Evolutionary conservation across 2,113 vertebrate species (phyloP).

Genomic region (Plotosus lineatus): DNA sequence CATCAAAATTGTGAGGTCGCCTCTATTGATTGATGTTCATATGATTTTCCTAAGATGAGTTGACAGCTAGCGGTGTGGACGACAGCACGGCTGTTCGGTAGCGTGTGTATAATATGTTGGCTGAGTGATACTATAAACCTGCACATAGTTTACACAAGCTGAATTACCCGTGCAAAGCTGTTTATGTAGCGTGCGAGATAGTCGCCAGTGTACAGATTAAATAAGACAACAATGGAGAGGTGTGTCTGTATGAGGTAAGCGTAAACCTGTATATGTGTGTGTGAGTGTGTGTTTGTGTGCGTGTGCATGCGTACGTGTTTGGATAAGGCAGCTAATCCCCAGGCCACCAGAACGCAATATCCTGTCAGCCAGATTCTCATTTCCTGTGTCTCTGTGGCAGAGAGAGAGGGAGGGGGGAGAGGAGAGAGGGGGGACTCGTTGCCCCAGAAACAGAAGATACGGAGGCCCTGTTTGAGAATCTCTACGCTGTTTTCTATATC

Average conservation of each 20-base stretch:
- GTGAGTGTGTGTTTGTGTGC: constrained; percentile 46
- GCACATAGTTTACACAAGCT: constrained; percentile 36
- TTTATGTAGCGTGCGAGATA: constrained; percentile 51
- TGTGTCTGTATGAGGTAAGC: constrained; percentile 41
- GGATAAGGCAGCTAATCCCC: constrained; percentile 84
- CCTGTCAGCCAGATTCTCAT: constrained; percentile 87
- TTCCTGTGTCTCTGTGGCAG: constrained; percentile 83
- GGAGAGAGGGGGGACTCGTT: constrained; percentile 69
- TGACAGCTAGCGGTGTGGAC: constrained; percentile 26
- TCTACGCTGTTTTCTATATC: constrained; percentile 70
- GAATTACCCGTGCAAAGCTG: constrained; percentile 53
- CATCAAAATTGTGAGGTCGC: constrained; percentile 10
- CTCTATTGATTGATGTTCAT: neutral
- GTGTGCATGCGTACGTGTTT: constrained; percentile 71
- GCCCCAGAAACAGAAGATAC: constrained; percentile 82
- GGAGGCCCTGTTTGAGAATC: constrained; percentile 74
- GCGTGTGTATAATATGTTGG: constrained; percentile 19
- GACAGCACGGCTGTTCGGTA: neutral
- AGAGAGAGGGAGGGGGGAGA: constrained; percentile 63
- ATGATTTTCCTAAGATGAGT: constrained; percentile 14
- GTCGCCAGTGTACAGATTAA: constrained; percentile 37
- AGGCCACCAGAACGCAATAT: constrained; percentile 88
- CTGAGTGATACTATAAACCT: constrained; percentile 30
- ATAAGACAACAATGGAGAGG: constrained; percentile 52
- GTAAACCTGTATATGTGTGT: constrained; percentile 43